Evolutionary conservation across 2,888 invertebrate species (phyloP).

Genomic region (Anticlea derivata): DNA sequence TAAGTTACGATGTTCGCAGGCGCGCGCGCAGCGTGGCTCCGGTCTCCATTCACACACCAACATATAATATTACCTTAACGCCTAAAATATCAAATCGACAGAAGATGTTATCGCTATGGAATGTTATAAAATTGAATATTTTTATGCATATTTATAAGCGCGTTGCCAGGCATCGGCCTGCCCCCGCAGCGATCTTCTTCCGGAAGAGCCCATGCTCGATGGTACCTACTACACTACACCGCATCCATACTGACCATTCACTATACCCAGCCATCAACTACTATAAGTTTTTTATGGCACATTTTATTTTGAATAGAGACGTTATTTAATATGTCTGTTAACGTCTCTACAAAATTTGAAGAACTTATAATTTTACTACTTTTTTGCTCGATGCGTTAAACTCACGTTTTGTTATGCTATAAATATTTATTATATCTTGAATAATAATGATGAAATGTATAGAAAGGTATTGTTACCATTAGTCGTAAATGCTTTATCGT

Average conservation of each 20-base stretch:
- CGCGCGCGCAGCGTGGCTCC: slow-evolving; percentile 74
- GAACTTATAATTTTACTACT: slow-evolving; percentile 51
- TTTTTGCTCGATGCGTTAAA: slow-evolving; percentile 49
- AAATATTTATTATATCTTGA: slow-evolving; percentile 55
- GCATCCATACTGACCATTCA: slow-evolving; percentile 17
- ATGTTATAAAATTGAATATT: slow-evolving; percentile 83
- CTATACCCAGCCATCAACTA: slow-evolving; percentile 43
- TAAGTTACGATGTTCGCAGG: slow-evolving; percentile 75
- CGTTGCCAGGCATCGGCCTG: slow-evolving; percentile 50
- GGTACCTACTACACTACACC: neutral
- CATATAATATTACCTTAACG: slow-evolving; percentile 79
- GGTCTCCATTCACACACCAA: slow-evolving; percentile 68
- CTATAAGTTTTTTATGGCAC: slow-evolving; percentile 63
- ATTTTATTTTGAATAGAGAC: slow-evolving; percentile 78
- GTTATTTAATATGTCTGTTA: slow-evolving; percentile 81
- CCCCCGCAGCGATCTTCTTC: slow-evolving; percentile 70
- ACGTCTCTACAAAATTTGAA: slow-evolving; percentile 69
- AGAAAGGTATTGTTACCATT: slow-evolving; percentile 3
- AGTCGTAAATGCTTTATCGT: too few relatives aligned
- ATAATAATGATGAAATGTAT: neutral
- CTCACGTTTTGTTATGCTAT: too few relatives aligned
- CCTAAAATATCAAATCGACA: slow-evolving; percentile 83
- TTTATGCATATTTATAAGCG: slow-evolving; percentile 71
- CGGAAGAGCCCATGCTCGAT: slow-evolving; percentile 40
- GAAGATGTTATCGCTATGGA: slow-evolving; percentile 78